Base-by-base conservation (phyloP, 2,888 invertebrate genomes). In the Drosophila mettleri region DNA sequence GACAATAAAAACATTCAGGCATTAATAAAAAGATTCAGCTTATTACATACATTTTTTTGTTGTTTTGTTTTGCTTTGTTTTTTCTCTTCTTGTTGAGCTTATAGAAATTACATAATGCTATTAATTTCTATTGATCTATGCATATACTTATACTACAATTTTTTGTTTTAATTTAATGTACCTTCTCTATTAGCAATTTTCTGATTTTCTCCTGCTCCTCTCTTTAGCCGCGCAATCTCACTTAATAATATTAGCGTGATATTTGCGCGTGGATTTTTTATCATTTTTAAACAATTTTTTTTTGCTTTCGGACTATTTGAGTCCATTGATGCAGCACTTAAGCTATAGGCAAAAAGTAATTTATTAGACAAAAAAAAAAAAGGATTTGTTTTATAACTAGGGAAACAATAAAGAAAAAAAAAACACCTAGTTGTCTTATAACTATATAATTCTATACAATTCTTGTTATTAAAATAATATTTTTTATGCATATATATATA, bases 211-310 rank as follows among this genome's bases (percentile, higher is more conserved):
- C 8, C 10, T 24, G 5, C 36, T 58, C 36, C 52, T 54, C 51
- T 49, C n/a, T 33, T 51, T 36, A 36, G 38, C 22, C 64, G 59
- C 79, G 57, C 69, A 83, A 69, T 66, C 66, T 71, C 77, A 84
- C 85, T 86, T 75, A 73, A 70, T 82, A 69, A 80, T 86, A 84
- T 75, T 84, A 63, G 69, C 81, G 69, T 82, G 76, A 69, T 38
- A 54, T 60, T 61, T 68, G 72, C 67, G 80, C 74, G 45, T 46
- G 18, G 29, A 33, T 71, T 38, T n/a, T 51, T 5, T 45, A 29
- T 27, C 12, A 45, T 45, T 27, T 45, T 45, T 16, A 16, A 27
- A 45, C 45, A 27, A 29, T 20, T 48, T 18, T 8, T 24, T 12
- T 20, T 34, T 43, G 24, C 22, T 55, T 10, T 16, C 16, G 34